These are phyloP conservation scores for Acleris sparsana DNA, from an alignment of 2,888 invertebrate species.

Conservation along the genomic window DNA sequence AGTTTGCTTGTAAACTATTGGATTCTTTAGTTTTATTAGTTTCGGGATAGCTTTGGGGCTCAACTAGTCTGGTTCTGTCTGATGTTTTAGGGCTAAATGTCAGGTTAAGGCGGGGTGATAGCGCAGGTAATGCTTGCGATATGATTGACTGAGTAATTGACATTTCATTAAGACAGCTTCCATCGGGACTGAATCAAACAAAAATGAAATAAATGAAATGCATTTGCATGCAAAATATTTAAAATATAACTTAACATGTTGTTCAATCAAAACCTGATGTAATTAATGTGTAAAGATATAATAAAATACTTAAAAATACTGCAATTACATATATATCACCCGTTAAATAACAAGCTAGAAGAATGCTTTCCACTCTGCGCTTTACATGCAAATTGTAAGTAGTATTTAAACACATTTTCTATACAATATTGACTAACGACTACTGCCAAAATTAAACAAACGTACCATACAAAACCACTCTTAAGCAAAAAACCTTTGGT, in stretches of 20 bases:
- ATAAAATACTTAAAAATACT: constrained; percentile 40
- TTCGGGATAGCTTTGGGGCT: constrained; percentile 62
- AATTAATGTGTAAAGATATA: constrained; percentile 39
- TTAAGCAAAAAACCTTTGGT: constrained; percentile 22
- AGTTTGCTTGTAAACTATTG: constrained; percentile 57
- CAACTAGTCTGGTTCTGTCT: constrained; percentile 76
- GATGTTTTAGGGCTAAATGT: constrained; percentile 76
- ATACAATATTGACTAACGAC: constrained; percentile 25
- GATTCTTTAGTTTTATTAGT: constrained; percentile 65
- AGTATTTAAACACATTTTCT: constrained; percentile 41
- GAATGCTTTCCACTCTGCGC: constrained; percentile 70
- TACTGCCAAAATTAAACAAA: constrained; percentile 26
- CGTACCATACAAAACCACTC: constrained; percentile 34
- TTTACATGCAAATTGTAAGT: constrained; percentile 48
- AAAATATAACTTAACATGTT: not conserved
- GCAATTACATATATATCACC: constrained; percentile 34
- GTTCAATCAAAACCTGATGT: constrained; percentile 6
- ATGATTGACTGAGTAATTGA: constrained; percentile 82
- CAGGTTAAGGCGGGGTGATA: constrained; percentile 73
- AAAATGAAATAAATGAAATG: constrained; percentile 50
- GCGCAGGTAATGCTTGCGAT: constrained; percentile 80
- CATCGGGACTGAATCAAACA: constrained; percentile 72
- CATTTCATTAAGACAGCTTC: constrained; percentile 80
- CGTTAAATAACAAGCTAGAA: constrained; percentile 53
- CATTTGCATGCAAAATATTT: constrained; percentile 45